phyloP scores from a whole-genome alignment of 2,888 invertebrate genomes.

The Harpalus rubripes region DNA sequence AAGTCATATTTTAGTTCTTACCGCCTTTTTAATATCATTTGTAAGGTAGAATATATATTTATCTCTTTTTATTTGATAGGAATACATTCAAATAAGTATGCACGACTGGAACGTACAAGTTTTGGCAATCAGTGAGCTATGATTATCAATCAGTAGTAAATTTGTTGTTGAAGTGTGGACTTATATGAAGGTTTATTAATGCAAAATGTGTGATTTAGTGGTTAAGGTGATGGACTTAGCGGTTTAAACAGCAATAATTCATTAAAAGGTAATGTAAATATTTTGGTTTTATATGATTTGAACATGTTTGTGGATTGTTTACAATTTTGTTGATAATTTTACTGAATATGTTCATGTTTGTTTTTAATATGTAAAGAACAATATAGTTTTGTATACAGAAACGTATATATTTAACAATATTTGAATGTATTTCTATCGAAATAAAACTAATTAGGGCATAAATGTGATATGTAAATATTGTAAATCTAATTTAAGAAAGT shows the following conservation, averaged over 20 bases:
- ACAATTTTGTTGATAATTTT: not conserved
- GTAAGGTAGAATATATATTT: slow-evolving; percentile 60
- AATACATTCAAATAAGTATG: slow-evolving; percentile 57
- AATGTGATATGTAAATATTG: slow-evolving; percentile 66
- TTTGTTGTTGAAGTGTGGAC: not conserved
- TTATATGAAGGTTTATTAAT: not conserved
- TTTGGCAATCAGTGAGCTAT: not conserved
- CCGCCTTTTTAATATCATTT: slow-evolving; percentile 45
- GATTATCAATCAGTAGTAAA: not conserved
- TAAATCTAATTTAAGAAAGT: slow-evolving; percentile 49
- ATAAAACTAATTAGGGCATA: slow-evolving; percentile 58
- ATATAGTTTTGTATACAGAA: too few relatives aligned
- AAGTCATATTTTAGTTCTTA: slow-evolving; percentile 43
- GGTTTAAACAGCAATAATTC: not conserved
- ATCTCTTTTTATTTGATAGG: slow-evolving; percentile 36
- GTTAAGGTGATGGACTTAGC: not conserved
- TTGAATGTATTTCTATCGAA: slow-evolving; percentile 62
- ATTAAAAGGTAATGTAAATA: not conserved
- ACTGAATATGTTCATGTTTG: not conserved
- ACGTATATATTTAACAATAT: not conserved
- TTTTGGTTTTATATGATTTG: not conserved
- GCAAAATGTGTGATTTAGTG: not conserved
- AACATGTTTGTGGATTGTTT: too few relatives aligned
- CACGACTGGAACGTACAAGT: not conserved
- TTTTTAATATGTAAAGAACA: too few relatives aligned